Percentiles rank a stretch among this genome's conserved stretches.
These are phyloP conservation scores for Rutpela maculata DNA, from an alignment of 2,888 invertebrate species.

Conservation along the genomic window DNA sequence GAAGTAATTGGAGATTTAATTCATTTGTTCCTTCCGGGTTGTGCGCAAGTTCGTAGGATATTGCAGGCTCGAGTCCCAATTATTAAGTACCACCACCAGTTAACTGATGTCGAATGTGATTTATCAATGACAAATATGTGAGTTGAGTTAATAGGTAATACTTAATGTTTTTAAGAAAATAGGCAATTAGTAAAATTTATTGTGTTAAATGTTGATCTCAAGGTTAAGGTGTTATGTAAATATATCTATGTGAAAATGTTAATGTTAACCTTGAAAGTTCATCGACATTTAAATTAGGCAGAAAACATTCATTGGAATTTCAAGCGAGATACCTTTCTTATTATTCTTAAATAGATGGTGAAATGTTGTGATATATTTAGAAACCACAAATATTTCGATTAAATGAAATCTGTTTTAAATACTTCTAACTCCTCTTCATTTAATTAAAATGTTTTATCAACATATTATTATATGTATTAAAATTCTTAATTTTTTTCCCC, in stretches of 20 bases:
- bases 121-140: constrained; percentile 88
- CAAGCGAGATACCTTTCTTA: background rate
- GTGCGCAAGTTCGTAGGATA: constrained; percentile 82
- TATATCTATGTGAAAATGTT: background rate
- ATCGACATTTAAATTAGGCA: background rate
- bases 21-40: constrained; percentile 85
- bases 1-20: constrained; percentile 84
- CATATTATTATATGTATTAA: too few relatives aligned
- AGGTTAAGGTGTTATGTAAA: background rate
- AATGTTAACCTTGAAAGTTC: background rate
- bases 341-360: background rate
- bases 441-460: too few relatives aligned
- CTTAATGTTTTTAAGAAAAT: constrained; percentile 10
- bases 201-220: background rate
- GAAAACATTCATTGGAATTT: background rate
- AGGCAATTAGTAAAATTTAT: background rate
- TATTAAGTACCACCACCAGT: constrained; percentile 87
- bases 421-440: too few relatives aligned
- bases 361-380: background rate
- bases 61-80: constrained; percentile 93
- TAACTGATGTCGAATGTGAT: constrained; percentile 89
- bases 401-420: too few relatives aligned
- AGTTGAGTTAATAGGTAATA: constrained; percentile 70
- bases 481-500: too few relatives aligned
- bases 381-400: background rate